These are phyloP conservation scores for Malacosoma neustria DNA, from an alignment of 2,888 invertebrate species.

Conservation along the genomic window DNA sequence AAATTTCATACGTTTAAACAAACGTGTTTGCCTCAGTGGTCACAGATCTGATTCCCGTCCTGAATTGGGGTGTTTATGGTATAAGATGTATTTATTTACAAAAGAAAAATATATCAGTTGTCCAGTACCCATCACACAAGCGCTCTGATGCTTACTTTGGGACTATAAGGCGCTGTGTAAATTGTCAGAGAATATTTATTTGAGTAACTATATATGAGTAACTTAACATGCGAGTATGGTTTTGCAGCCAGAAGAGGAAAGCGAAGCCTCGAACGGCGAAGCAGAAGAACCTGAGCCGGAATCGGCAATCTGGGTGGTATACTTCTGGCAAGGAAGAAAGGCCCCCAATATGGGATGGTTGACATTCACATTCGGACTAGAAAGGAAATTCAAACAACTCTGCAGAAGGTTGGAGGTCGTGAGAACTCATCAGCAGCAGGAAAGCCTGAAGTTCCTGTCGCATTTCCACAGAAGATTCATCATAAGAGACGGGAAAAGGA, in stretches of 20 bases:
- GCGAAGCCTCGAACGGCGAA: constrained; percentile 39
- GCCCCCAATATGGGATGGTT: constrained; percentile 99
- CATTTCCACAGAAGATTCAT: constrained; percentile 96
- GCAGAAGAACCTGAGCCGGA: constrained; percentile 63
- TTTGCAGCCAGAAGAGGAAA: constrained; percentile 71
- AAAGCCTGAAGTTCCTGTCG: constrained; percentile 97
- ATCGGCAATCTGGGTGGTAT: constrained; percentile 86
- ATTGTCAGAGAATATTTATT: too few species aligned
- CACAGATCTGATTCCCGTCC: too few species aligned
- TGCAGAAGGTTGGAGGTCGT: constrained; percentile 84
- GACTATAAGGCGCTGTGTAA: too few species aligned
- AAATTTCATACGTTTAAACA: too few species aligned
- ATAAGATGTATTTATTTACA: too few species aligned
- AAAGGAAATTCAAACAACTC: constrained; percentile 62
- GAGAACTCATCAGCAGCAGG: constrained; percentile 98
- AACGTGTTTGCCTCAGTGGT: too few species aligned
- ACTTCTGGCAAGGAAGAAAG: constrained; percentile 99
- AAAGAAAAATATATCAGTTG: too few species aligned
- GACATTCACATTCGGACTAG: constrained; percentile 95
- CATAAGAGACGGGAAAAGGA: constrained; percentile 90
- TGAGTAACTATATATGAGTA: too few species aligned
- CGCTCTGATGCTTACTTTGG: too few species aligned
- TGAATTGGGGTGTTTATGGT: too few species aligned
- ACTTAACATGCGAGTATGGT: too few species aligned
- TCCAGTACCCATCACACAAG: too few species aligned